phyloP scores from a whole-genome alignment of 2,797 vertebrate genomes.

The Onychomys leucogaster region DNA sequence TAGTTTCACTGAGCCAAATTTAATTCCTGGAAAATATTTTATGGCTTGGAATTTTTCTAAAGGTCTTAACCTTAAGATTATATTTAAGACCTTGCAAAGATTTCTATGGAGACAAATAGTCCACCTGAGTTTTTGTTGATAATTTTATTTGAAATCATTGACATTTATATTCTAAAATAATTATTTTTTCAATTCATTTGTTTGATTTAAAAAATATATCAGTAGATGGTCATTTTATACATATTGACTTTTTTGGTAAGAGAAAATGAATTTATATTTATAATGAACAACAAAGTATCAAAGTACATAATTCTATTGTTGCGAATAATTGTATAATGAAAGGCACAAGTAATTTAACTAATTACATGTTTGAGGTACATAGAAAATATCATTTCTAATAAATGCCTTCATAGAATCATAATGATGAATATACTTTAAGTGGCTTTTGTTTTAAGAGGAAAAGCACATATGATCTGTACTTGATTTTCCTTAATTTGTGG shows the following conservation, averaged over 20 bases:
- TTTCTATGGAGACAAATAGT: not conserved
- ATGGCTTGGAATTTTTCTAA: not conserved
- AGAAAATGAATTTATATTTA: slow-evolving; percentile 48
- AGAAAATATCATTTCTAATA: not conserved
- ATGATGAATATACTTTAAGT: not conserved
- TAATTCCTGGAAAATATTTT: slow-evolving; percentile 30
- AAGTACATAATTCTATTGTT: slow-evolving; percentile 1
- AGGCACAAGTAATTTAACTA: not conserved
- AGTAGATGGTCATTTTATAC: not conserved
- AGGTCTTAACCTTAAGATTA: not conserved
- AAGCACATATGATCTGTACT: not conserved
- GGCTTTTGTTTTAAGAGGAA: not conserved
- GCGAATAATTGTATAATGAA: not conserved
- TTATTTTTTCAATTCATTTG: not conserved
- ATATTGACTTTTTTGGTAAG: not conserved
- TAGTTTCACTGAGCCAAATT: not conserved
- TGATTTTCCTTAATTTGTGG: not conserved
- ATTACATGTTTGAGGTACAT: not conserved
- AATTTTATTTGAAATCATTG: slow-evolving; percentile 23
- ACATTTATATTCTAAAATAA: not conserved
- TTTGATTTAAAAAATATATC: not conserved
- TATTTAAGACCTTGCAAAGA: not conserved
- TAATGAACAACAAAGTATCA: not conserved
- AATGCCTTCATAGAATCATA: not conserved
- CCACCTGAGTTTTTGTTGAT: not conserved